Base-by-base conservation (phyloP, 2,113 vertebrate genomes). In the Nettapus auritus region DNA sequence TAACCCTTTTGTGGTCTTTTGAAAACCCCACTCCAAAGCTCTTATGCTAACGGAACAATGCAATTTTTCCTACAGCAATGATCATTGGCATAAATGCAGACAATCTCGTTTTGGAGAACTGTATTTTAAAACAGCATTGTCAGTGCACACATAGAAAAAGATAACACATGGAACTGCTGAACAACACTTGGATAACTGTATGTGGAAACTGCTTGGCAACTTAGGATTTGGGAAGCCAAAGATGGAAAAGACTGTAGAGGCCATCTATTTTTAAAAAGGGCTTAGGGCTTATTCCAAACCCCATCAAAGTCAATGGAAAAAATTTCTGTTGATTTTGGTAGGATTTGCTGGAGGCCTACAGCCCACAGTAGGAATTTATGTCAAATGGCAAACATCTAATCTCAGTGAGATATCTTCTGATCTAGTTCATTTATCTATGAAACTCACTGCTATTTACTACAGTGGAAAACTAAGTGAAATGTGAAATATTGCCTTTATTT, bases 81-180 rank as follows among this genome's bases (percentile, higher is more conserved):
- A 62, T 31, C 56, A 86, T 34, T 26, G 36, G 62, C 26, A 87
- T 52, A 88, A 74, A 92, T 46, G 69, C 53, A 91, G 48, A 52
- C 8, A 62, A 87, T 26, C 63, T 89, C 33, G 62, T 82, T 90
- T 81, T 55, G 36, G 55, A 62, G 34, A 93, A 64, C 69, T 62
- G 13, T 50, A 67, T 59, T 89, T 82, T 59, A 50, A 80, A 67
- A 33, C 40, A 73, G 8, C 77, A 29, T 55, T 86, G 55, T 86
- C 95, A 94, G 93, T 96, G 89, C 82, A 91, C 66, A 33, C 5
- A 82, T 3, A 91, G 92, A 96, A 94, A 95, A 96, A 96, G 91
- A 93, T 97, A 96, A 95, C 84, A 95, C 90, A 88, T 2, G 78
- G 93, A 95, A 92, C 46, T 86, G 86, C 69, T 60, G 64, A 92